Conservation (phyloP, 2,797 vertebrate species). For the Psittacula echo region DNA sequence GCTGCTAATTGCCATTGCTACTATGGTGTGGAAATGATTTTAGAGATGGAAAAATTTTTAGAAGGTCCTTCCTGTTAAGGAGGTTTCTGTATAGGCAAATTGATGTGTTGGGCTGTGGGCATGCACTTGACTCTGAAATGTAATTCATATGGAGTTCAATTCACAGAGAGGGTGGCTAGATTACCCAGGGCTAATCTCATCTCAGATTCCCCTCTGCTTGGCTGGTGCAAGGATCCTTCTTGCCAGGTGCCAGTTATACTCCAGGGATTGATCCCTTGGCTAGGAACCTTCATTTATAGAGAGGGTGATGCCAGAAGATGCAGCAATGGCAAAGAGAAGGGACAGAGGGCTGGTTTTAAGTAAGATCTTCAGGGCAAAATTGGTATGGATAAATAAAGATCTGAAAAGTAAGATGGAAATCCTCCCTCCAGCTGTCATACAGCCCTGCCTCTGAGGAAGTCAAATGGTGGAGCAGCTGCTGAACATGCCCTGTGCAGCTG, state of each 20-base stretch:
- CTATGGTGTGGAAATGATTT: background rate
- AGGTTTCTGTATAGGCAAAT: background rate
- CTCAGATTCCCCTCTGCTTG: background rate
- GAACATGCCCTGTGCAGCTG: background rate
- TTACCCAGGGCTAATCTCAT: background rate
- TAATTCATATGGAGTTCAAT: background rate
- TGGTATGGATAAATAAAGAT: background rate
- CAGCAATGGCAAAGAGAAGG: background rate
- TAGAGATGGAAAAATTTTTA: background rate
- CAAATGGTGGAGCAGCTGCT: background rate
- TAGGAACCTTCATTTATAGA: background rate
- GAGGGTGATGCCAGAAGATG: background rate
- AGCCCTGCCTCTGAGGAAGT: background rate
- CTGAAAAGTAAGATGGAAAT: background rate
- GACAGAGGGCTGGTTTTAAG: background rate
- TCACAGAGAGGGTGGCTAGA: background rate
- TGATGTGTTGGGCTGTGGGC: background rate
- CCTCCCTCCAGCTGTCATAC: background rate
- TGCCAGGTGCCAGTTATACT: accelerated
- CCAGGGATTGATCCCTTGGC: background rate
- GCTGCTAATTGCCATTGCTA: background rate
- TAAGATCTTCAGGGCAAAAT: background rate
- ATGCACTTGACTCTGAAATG: background rate
- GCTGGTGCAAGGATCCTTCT: background rate
- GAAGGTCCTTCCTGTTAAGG: background rate